Percentiles rank a stretch among this genome's conserved stretches.
Evolutionary conservation across 2,888 invertebrate species (phyloP).

Genomic region (Fragum sueziense): DNA sequence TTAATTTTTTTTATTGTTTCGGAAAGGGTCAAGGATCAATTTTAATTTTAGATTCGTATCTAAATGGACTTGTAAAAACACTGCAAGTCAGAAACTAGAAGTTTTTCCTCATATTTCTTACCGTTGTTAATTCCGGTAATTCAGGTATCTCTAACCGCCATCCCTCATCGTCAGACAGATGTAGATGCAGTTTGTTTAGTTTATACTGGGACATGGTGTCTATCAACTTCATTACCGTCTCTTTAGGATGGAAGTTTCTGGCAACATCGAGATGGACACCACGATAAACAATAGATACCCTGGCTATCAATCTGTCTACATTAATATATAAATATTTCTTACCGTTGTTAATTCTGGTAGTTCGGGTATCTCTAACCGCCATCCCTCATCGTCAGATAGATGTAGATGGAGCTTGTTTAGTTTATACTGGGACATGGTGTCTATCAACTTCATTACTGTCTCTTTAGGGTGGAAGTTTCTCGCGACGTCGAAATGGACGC

Average conservation of each 20-base stretch:
- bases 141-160: constrained; percentile 77
- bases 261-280: constrained; percentile 64
- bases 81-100: too few relatives aligned
- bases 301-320: too few relatives aligned
- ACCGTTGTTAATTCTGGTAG: constrained; percentile 75
- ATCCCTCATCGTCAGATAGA: constrained; percentile 78
- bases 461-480: constrained; percentile 64
- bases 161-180: constrained; percentile 78
- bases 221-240: constrained; percentile 65
- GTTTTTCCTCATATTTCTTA: too few relatives aligned
- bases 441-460: constrained; percentile 66
- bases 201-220: constrained; percentile 78
- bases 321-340: too few relatives aligned
- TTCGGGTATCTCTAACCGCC: constrained; percentile 76
- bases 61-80: too few relatives aligned
- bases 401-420: constrained; percentile 77
- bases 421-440: constrained; percentile 78
- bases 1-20: too few relatives aligned
- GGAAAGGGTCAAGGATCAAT: too few relatives aligned
- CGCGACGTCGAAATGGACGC: constrained; percentile 62
- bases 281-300: too few relatives aligned
- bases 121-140: constrained; percentile 74
- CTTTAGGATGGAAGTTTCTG: constrained; percentile 63
- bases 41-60: too few relatives aligned
- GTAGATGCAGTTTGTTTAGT: constrained; percentile 76